Base-by-base conservation (phyloP, 2,797 vertebrate genomes). In the Toxotes lorentzi region DNA sequence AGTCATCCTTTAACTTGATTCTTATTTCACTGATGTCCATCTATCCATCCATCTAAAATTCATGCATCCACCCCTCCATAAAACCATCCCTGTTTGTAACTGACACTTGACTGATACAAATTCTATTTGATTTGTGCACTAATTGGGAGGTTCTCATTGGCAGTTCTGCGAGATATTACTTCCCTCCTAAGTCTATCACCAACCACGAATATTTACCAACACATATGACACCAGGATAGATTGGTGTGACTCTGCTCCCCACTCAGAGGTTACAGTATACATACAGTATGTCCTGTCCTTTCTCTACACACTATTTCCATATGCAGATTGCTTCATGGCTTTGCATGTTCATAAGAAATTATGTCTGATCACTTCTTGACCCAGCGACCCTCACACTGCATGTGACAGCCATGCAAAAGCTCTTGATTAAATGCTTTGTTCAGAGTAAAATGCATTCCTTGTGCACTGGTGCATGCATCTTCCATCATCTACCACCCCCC, bases 351-450 rank as follows among this genome's bases (percentile, higher is more conserved):
- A 70, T 70, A 4, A 48, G 56, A 84, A 73, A 85, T 69, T 69
- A 51, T 0, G 21, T 63, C 4, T 60, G 62, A 85, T 57, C 73
- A 23, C 32, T 60, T 73, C 40, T 60, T 83, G 78, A 87, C 72
- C 72, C 64, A n/a, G n/a, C 81, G 82, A 78, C 75, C 59, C 43
- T 57, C 38, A 2, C 34, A 7, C 2, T 23, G 21, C 40, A 57
- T 9, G 62, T 79, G 76, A 69, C 79, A 89, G 4, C 79, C 56
- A 35, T 70, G 51, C 43, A 63, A 78, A 72, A 59, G 60, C 70
- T 73, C 59, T 65, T 88, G 80, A 90, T 91, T 74, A 86, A 88
- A 81, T 72, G 70, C 69, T 90, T 89, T 71, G 30, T 85, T 69
- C 7, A 1, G 65, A 61, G 72, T 10, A 38, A 86, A 81, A 82